phyloP scores from a whole-genome alignment of 2,888 invertebrate species.

The Neocrepidodera transversa region DNA sequence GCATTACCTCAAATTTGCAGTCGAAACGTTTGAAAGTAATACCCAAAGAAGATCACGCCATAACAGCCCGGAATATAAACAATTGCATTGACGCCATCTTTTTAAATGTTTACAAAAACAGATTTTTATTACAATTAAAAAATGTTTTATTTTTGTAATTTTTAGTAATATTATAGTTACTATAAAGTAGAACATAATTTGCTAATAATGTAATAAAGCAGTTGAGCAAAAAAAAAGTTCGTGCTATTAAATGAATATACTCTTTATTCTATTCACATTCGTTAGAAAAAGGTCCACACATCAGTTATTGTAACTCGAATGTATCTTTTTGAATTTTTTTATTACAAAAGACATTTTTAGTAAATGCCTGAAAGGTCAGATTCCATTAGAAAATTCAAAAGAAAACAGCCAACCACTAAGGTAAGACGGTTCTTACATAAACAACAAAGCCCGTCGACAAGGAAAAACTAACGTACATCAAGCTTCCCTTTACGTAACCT shows the following conservation, averaged over 20 bases:
- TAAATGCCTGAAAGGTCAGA: slow-evolving; percentile 10
- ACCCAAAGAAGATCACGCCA: too few relatives aligned
- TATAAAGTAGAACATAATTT: too few relatives aligned
- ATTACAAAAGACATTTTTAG: not conserved
- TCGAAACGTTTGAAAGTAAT: too few relatives aligned
- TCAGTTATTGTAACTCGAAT: not conserved
- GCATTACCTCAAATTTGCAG: too few relatives aligned
- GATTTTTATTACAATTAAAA: too few relatives aligned
- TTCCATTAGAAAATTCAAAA: slow-evolving; percentile 19
- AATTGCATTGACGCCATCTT: too few relatives aligned
- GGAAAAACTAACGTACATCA: slow-evolving; percentile 23
- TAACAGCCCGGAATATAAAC: too few relatives aligned
- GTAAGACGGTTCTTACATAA: slow-evolving; percentile 13
- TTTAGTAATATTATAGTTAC: too few relatives aligned
- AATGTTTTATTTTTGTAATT: too few relatives aligned
- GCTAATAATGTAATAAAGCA: too few relatives aligned
- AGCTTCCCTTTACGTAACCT: slow-evolving; percentile 21
- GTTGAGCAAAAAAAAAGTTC: too few relatives aligned
- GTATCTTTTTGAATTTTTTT: slow-evolving; percentile 1
- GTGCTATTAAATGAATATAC: not conserved
- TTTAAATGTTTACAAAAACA: too few relatives aligned
- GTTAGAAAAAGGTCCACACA: not conserved
- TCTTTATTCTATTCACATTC: not conserved
- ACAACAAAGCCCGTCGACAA: slow-evolving; percentile 16
- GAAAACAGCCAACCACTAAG: slow-evolving; percentile 17